Evolutionary conservation across 2,113 vertebrate genomes (phyloP), one percentile per base, ranked within the genome.

Genomic region (Anolis carolinensis): DNA sequence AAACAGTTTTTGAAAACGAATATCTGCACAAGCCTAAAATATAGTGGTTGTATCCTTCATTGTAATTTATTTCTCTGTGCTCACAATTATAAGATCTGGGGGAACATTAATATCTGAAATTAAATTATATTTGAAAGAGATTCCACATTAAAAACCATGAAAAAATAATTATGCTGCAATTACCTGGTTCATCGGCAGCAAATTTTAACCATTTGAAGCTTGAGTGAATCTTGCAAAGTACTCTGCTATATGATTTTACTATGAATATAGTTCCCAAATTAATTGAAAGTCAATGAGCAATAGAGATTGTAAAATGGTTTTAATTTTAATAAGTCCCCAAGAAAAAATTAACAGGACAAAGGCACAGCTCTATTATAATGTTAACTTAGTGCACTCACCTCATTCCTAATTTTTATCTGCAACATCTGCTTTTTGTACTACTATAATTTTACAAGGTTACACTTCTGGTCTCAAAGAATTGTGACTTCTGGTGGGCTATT

Each of bases 151-250:
- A 81, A 88, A 75, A 87, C 5, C 36, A 62, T 78, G 62, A 48
- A 88, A 89, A 79, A 87, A 88, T 27, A 86, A 84, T 87, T 87
- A 70, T 30, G 32, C 23, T 85, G 21, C 5, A 89, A 83, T 89
- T 89, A 81, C 10, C n/a, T 62, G 44, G 78, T 84, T 90, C 88
- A 89, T 0, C 65, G 79, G 30, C 55, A 85, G 62, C 27, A 63
- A 88, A 39, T 71, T 27, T 52, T 88, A 23, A 14, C 70, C 74
- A 74, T 90, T 81, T 86, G 59, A 82, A 79, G 73, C 13, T 25
- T n/a, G 63, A 50, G 44, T 76, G 85, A 83, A 39, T 20, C 63
- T 36, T 86, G 71, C 39, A 87, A 82, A 11, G 52, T 50, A n/a
- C 20, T 44, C 14, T 63, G 44, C 27, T 32, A 1, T 68, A 67